Conservation (phyloP, 1,140 invertebrate species). For the Diorhabda carinulata region DNA sequence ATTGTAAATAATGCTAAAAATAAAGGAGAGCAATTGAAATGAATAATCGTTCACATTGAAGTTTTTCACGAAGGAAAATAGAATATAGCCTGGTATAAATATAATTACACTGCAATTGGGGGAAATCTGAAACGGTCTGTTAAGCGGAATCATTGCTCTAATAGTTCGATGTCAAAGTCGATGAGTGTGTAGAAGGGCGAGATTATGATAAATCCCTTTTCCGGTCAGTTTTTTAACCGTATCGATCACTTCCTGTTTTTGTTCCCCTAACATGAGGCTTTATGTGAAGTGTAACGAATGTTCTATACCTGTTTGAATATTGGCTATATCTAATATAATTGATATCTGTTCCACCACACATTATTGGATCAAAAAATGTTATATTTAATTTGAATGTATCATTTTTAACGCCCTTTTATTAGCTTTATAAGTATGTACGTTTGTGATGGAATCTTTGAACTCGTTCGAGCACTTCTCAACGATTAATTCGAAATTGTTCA, state of each 20-base stretch:
- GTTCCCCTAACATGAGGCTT: background rate
- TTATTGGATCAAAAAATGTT: background rate
- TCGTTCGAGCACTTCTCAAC: no score
- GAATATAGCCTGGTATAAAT: no score
- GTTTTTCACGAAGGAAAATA: no score
- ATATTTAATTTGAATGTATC: background rate
- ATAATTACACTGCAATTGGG: no score
- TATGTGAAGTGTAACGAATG: background rate
- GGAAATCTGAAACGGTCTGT: no score
- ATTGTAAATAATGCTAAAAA: no score
- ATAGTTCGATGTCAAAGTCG: no score
- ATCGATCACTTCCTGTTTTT: conserved; percentile 7
- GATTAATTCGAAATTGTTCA: no score
- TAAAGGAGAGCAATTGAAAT: no score
- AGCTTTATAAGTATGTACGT: background rate
- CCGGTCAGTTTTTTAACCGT: conserved; percentile 5
- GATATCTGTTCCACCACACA: background rate
- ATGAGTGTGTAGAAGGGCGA: conserved; percentile 1
- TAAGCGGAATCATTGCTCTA: no score
- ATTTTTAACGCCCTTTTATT: background rate
- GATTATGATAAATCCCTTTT: conserved; percentile 11
- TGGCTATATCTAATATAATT: background rate
- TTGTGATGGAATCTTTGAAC: background rate
- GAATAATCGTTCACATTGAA: no score
- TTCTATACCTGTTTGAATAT: background rate